Percentiles rank a stretch among this genome's conserved stretches.
Evolutionary conservation across 2,888 invertebrate genomes (phyloP).

Genomic region (Elysia crispata): DNA sequence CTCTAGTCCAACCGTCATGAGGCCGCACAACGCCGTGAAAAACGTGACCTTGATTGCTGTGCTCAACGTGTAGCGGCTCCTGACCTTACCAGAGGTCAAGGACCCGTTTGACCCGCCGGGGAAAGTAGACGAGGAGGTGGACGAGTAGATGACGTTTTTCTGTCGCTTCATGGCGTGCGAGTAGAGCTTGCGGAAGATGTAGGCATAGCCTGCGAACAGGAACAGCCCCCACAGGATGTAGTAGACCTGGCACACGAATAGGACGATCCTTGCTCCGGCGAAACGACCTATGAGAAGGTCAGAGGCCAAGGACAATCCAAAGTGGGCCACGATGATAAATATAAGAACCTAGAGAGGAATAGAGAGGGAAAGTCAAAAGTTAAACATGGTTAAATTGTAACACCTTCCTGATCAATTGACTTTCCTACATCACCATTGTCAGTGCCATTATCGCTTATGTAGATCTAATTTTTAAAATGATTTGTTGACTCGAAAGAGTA

Average conservation of each 20-base stretch:
- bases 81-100: slow-evolving; percentile 3
- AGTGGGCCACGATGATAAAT: slow-evolving; percentile 87
- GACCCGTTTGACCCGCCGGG: not conserved
- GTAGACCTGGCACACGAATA: slow-evolving; percentile 84
- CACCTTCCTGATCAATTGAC: too few species aligned
- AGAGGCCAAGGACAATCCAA: slow-evolving; percentile 88
- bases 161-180: slow-evolving; percentile 71
- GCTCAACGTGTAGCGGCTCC: slow-evolving; percentile 80
- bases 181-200: slow-evolving; percentile 72
- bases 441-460: too few species aligned
- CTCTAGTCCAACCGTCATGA: slow-evolving; percentile 89
- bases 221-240: slow-evolving; percentile 91
- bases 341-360: slow-evolving; percentile 82
- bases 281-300: slow-evolving; percentile 82
- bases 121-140: not conserved
- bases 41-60: slow-evolving; percentile 93
- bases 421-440: too few species aligned
- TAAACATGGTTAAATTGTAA: not conserved
- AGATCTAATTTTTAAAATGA: too few species aligned
- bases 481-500: too few species aligned
- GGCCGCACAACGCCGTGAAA: slow-evolving; percentile 89
- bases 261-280: slow-evolving; percentile 61
- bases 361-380: not conserved
- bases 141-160: slow-evolving; percentile 60
- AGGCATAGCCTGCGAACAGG: slow-evolving; percentile 88